Evolutionary conservation across 2,113 vertebrate genomes (phyloP), one percentile per base, ranked within the genome.

Genomic region (Neogale vison): DNA sequence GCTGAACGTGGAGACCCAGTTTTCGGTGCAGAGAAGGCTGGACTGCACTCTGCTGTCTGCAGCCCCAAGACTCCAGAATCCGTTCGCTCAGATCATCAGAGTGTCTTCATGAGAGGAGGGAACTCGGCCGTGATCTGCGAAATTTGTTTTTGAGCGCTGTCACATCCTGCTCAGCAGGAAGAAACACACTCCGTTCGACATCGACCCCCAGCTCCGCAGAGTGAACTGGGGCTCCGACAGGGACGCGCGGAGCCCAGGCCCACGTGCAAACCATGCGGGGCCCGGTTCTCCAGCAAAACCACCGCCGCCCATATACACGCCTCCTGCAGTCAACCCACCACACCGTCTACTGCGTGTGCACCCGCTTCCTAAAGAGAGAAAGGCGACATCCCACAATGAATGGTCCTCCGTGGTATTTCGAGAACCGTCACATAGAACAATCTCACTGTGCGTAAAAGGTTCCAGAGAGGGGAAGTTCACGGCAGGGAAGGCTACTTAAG

Each of bases 331-430:
- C 24, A 26, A 29, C 42, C 42, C 23, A 17, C 29, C 42, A 24
- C 1, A 15, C 42, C 12, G 9, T 17, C 24, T 45, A 26, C 29
- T 26, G 24, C 4, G 18, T 26, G 24, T 6, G 18, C 69, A 6
- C 61, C 18, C n/a, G 23, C 57, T 39, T 47, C 94, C 57, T 23
- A 24, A 29, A 42, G 24, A 39, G 17, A 23, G 11, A 83, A n/a
- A 3, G 29, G 31, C 1, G 0, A 14, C 6, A 0, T 15, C 9
- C 18, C 39, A 26, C 18, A 0, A 34, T 3, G 50, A 0, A 45
- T 2, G 42, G 69, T 3, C 39, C 50, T 59, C 1, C 3, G 23
- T 4, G 14, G 11, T 11, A 3, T 26, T 9, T 31, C 6, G 7
- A 57, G 23, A 47, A 29, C 2, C 6, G 69, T 39, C 71, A 17